Evolutionary conservation across 2,888 invertebrate genomes (phyloP), one percentile per base, ranked within the genome.

Genomic region (Callyntrura sp.): DNA sequence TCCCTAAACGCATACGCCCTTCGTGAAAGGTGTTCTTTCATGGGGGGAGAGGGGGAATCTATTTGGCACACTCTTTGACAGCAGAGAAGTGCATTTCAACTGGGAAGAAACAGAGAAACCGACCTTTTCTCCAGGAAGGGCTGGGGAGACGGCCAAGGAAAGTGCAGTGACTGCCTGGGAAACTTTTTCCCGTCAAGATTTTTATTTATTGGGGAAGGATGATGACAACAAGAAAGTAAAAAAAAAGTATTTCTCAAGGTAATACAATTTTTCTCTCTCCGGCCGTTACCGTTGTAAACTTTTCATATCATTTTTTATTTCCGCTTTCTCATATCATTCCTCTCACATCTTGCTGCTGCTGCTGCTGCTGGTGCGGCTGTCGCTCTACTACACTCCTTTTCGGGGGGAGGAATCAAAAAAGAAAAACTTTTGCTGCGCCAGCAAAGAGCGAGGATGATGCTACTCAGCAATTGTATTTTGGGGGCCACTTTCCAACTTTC

Each of bases 341-440:
- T 60, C 43, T 60, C 81, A 62, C 81, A 60, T 81, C 62, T 6
- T 35, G 23, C 57, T 43, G 35, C 60, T 81, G 60, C 60, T 60
- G 14, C 81, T 23, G n/a, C 48, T 17, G 3, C 73, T 60, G 14
- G 60, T 23, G n/a, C 48, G 6, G 3, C 73, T 45, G 45, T 23
- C 20, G 3, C 48, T 73, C 11, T 65, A 25, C n/a, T 65, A 68
- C n/a, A 68, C 68, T 35, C 17, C 68, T 43, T 20, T 6, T 14
- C 23, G 4, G 25, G 8, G 20, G 6, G 14, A 78, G 14, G 20
- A 55, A n/a, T 51, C n/a, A 12, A 43, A 35, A 23, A 51, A 55
- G 55, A 51, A 43, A 14, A 35, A n/a, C n/a, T 17, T 78, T 48
- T 51, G 23, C 78, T 51, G 51, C 55, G 14, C n/a, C 0, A 12